Base-by-base conservation (phyloP, 2,113 vertebrate genomes). In the Narcine bancroftii region DNA sequence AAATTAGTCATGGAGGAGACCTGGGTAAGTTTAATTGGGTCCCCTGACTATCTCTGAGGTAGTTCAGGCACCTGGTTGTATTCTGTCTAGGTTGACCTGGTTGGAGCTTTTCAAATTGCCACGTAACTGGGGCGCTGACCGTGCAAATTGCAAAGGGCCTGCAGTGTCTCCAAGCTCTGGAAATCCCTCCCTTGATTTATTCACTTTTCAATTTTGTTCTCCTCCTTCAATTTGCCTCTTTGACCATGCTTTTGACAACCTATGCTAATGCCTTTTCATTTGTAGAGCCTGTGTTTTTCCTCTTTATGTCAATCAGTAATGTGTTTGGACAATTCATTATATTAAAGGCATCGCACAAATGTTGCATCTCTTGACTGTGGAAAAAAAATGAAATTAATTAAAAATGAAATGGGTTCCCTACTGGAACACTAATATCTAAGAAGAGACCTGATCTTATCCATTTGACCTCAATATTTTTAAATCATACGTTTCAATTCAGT, bases 401-500 rank as follows among this genome's bases (percentile, higher is more conserved):
- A 87, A 85, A 87, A 63, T 87, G 17, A 39, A 6, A 56, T 36
- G 29, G 42, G 47, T 15, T 33, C 50, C 29, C 3, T 13, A 4
- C 47, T 83, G 81, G 33, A 36, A 36, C 50, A 60, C n/a, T n/a
- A 60, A 60, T 87, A 87, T 87, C 13, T 36, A 33, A n/a, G 60
- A 56, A 60, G 56, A 63, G 56, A 63, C 7, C 29, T 17, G 81
- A 36, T 63, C 53, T 83, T 11, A 2, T 53, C 11, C 47, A 83
- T 53, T 36, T 21, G 33, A 56, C 81, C 81, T 87, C 53, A 36
- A 60, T 60, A 87, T 60, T 60, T n/a, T 87, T 39, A 36, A 85
- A 60, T 85, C 50, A 60, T 60, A 60, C 81, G 60, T 87, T 87
- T 87, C 33, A 87, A 85, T 85, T 85, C 81, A 85, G 9, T 87